A percentile compares a stretch with the other conserved stretches of the same genome.
phyloP scores from a whole-genome alignment of 2,797 vertebrate species.

The Thamnophis elegans region DNA sequence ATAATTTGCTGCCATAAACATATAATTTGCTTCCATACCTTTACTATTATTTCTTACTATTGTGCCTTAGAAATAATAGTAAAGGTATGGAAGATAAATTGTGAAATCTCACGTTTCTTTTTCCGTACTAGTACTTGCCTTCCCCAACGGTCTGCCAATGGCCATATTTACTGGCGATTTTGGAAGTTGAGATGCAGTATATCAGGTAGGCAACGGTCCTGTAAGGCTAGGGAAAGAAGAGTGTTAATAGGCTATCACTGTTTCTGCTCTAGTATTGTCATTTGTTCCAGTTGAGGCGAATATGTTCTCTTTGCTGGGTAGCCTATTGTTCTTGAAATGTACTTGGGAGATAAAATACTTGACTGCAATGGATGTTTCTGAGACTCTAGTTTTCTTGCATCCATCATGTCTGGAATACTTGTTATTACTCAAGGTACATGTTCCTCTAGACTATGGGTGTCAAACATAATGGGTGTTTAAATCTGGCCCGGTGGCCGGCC shows the following conservation, averaged over 20 bases:
- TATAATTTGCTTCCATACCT: neutral
- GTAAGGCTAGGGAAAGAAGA: neutral
- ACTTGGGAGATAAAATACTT: conserved; percentile 63
- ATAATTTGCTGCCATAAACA: neutral
- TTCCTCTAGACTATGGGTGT: conserved; percentile 7
- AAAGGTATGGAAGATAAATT: neutral
- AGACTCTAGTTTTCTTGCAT: conserved; percentile 48
- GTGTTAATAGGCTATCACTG: neutral
- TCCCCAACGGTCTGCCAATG: neutral
- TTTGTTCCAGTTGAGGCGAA: neutral
- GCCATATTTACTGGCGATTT: neutral
- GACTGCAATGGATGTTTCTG: conserved; percentile 60
- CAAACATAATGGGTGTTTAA: too few species aligned
- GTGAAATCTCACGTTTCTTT: neutral
- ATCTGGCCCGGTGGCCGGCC: too few species aligned
- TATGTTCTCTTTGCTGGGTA: conserved; percentile 13
- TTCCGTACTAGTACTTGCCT: neutral
- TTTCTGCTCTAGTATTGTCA: neutral
- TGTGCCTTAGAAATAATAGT: neutral
- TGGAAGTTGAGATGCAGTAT: neutral
- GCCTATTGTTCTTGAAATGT: conserved; percentile 39
- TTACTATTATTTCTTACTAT: too few species aligned
- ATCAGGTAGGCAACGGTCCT: neutral
- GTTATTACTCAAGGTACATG: conserved; percentile 56
- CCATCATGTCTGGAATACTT: conserved; percentile 48